Base-by-base conservation (phyloP, 2,113 vertebrate species). In the Platichthys flesus region DNA sequence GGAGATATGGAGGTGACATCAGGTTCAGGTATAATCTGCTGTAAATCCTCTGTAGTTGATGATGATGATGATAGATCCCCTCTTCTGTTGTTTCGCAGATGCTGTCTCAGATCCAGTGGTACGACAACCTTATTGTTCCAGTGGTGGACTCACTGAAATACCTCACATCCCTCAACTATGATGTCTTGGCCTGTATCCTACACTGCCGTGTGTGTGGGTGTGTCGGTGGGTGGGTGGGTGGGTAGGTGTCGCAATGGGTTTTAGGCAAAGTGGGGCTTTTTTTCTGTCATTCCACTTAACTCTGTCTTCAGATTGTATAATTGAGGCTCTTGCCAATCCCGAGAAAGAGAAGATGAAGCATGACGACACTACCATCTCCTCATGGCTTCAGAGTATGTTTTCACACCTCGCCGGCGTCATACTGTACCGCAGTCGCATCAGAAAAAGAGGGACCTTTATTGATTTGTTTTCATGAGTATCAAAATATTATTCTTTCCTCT, bases 341-440 rank as follows among this genome's bases (percentile, higher is more conserved):
- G 97, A 99, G 88, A 99, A 99, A 81, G 98, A 99, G 90, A 98
- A 96, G 90, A 99, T 99, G 97, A 99, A 99, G 78, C 98, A 99
- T 18, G 98, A 99, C 15, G 98, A 98, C 90, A 99, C 98, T 14
- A 98, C 97, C 8, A 99, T 99, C 81, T 99, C 98, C 1, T 97
- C 96, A 10, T 99, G 98, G 98, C 94, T 99, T 81, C 98, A 99
- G 84, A 99, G 98, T 99, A 89, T 93, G 97, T 95, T 90, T 74
- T 83, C 76, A 20, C 66, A 74, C 8, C 56, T 63, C 40, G 23
- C 9, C 18, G 21, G 4, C 3, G 4, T 23, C 16, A 66, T 15
- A 16, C 58, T 55, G 13, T n/a, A 15, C 4, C 23, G 20, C 26
- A 47, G 18, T 49, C 5, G 9, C 24, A 62, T 63, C 23, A 21